Base-by-base conservation (phyloP, 1,140 invertebrate genomes). In the Lasioglossum baleicum region DNA sequence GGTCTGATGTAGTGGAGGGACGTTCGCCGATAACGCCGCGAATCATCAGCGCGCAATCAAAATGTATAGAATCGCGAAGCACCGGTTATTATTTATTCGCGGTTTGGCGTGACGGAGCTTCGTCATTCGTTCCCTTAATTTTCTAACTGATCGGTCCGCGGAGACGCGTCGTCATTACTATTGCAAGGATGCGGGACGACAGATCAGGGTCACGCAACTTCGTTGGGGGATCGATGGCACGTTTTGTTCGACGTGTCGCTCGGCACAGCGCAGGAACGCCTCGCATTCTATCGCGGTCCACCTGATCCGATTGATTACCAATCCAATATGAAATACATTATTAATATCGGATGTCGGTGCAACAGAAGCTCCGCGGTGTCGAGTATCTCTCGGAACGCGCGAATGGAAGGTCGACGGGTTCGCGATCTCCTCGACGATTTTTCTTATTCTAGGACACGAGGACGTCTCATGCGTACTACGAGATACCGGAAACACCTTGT, bases 331-430 rank as follows among this genome's bases (percentile, higher is more conserved):
- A 35, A 80, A 74, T 75, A 75, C 72, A 44, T 80, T 75, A 68
- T 80, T 80, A 80, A 61, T 75, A 80, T 74, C 71, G 64, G 68
- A 68, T 74, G 78, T 68, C 78, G 58, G 6, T 11, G 42, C 26
- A n/a, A 31, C n/a, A 26, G n/a, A 15, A 48, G 56, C 20, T 58
- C 56, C 56, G 56, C 17, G 53, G n/a, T 73, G 58, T 80, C 70
- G 61, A 48, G 26, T 74, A 60, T 73, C 70, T 22, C 15, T n/a
- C 0, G 51, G n/a, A 17, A 26, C 42, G 35, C 51, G 22, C 4
- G 42, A 42, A 10, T 11, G 5, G 42, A 70, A 77, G 26, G 44
- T 17, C 26, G 44, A 58, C 26, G 5, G 60, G 22, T 10, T 61
- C 13, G 40, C 53, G 20, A 61, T 35, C 17, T 10, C 22, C 15